A percentile compares a stretch with the other conserved stretches of the same genome.
phyloP scores from a whole-genome alignment of 2,888 invertebrate genomes.

The Cataglyphis rosenhaueri region DNA sequence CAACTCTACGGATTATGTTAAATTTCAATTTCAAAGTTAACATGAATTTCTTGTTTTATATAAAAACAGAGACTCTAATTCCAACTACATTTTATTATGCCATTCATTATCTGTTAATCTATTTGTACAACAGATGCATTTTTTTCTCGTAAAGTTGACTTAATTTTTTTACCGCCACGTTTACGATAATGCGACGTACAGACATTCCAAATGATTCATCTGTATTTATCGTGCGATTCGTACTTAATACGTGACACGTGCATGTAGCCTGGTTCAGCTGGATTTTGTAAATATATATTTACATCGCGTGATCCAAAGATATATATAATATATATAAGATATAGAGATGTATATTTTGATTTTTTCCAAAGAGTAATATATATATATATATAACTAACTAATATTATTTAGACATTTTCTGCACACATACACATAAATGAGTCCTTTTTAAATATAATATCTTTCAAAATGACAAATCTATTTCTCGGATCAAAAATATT shows the following conservation, averaged over 20 bases:
- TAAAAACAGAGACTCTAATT: background rate
- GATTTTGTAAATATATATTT: conserved; percentile 73
- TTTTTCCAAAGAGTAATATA: conserved; percentile 59
- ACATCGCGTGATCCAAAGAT: conserved; percentile 75
- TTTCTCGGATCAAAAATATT: conserved; percentile 3
- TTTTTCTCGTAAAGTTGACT: background rate
- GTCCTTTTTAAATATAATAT: background rate
- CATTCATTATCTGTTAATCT: background rate
- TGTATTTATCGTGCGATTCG: conserved; percentile 7
- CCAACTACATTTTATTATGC: background rate
- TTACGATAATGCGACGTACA: background rate
- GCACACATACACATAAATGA: no score
- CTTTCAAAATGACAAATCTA: background rate
- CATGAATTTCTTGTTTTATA: background rate
- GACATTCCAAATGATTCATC: background rate
- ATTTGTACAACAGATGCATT: background rate
- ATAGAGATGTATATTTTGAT: conserved; percentile 46
- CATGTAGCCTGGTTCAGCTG: background rate
- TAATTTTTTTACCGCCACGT: background rate
- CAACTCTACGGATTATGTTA: background rate
- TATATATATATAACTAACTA: background rate
- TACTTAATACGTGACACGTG: conserved; percentile 28
- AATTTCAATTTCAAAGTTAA: background rate
- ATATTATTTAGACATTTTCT: background rate
- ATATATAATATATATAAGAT: conserved; percentile 49